phyloP scores from a whole-genome alignment of 2,888 invertebrate genomes.

The Onchidella celtica region DNA sequence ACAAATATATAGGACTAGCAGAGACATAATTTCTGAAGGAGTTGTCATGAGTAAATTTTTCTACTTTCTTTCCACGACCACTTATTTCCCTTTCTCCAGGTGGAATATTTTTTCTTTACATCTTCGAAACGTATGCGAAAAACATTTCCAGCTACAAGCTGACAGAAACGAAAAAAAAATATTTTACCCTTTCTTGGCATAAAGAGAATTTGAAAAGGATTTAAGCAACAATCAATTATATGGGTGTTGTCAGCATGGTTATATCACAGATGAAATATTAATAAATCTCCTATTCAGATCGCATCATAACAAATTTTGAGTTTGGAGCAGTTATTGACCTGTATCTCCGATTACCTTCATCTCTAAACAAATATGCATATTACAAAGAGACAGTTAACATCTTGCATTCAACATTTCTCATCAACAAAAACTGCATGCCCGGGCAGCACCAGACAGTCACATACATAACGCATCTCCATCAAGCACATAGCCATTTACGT shows the following conservation, averaged over 20 bases:
- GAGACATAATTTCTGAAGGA: too few relatives aligned
- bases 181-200: neutral
- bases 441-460: too few relatives aligned
- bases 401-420: too few relatives aligned
- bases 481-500: too few relatives aligned
- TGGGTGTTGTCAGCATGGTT: neutral
- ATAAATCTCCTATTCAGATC: conserved; percentile 17
- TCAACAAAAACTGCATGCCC: too few relatives aligned
- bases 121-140: neutral
- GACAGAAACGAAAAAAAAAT: neutral
- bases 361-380: neutral
- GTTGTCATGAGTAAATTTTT: too few relatives aligned
- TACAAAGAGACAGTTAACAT: neutral
- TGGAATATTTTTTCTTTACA: neutral
- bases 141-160: neutral
- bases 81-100: neutral
- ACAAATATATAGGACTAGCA: too few relatives aligned
- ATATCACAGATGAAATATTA: conserved; percentile 28
- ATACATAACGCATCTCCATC: too few relatives aligned
- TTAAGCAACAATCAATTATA: neutral
- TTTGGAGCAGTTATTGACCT: neutral
- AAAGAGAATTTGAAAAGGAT: neutral
- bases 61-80: neutral
- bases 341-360: neutral
- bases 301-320: neutral